Conservation (phyloP, 1,140 invertebrate genomes). For the Heliconius hermathena region DNA sequence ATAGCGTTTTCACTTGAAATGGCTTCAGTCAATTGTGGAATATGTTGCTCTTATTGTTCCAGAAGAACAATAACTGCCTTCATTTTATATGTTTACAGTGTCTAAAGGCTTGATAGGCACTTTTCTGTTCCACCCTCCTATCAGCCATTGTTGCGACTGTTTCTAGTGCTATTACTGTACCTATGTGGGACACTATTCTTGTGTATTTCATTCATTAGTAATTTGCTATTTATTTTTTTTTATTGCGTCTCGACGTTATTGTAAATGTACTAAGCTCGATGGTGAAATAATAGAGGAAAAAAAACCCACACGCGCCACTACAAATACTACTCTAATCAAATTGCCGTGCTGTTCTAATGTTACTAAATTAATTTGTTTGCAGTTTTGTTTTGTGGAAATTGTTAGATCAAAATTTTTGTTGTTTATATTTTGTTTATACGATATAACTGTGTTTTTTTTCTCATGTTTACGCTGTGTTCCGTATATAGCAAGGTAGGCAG, state of each 20-base stretch:
- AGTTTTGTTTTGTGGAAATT: neutral
- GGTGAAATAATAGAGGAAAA: neutral
- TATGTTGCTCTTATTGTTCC: conserved; percentile 78
- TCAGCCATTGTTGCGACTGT: conserved; percentile 59
- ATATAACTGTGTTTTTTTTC: neutral
- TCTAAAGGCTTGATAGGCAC: conserved; percentile 76
- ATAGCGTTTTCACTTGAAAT: conserved; percentile 75
- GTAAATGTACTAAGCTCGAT: conserved; percentile 10
- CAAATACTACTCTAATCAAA: conserved; percentile 8
- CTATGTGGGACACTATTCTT: conserved; percentile 37
- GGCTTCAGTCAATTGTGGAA: conserved; percentile 78
- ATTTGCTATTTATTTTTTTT: conserved; percentile 16
- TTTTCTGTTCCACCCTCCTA: conserved; percentile 63
- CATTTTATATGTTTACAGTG: conserved; percentile 80
- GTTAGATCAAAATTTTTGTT: neutral
- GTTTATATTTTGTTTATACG: neutral
- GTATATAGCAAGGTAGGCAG: no score
- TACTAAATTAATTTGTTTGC: conserved; percentile 2
- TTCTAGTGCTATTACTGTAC: conserved; percentile 38
- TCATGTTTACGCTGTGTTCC: no score
- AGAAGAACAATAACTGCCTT: conserved; percentile 78
- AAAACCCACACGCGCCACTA: neutral
- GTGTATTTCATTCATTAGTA: conserved; percentile 28
- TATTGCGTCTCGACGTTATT: conserved; percentile 20
- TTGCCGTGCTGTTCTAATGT: conserved; percentile 4